A percentile compares a stretch with the other conserved stretches of the same genome.
phyloP scores from a whole-genome alignment of 2,113 vertebrate species.

The Vombatus ursinus region DNA sequence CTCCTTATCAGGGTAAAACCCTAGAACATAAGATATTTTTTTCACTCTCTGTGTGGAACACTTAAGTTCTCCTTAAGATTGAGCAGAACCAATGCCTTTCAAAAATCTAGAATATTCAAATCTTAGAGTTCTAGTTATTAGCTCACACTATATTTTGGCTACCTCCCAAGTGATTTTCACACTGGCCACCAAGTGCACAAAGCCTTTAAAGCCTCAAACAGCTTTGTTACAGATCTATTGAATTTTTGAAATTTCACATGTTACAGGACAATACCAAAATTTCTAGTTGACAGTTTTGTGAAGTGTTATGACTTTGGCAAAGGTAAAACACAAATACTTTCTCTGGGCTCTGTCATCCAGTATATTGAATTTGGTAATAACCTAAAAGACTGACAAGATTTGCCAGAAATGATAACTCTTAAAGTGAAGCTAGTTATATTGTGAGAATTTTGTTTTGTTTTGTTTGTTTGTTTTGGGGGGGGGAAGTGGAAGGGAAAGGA shows the following conservation, averaged over 20 bases:
- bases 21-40: no score
- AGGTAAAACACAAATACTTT: background rate
- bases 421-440: background rate
- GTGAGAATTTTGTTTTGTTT: background rate
- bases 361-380: background rate
- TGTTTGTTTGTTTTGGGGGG: background rate
- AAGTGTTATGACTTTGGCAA: background rate
- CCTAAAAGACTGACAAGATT: background rate
- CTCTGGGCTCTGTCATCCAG: background rate
- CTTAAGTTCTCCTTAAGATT: background rate
- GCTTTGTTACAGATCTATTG: background rate
- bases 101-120: background rate
- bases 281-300: background rate
- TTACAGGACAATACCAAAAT: background rate
- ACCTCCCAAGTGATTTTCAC: background rate
- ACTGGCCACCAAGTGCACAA: background rate
- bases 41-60: background rate
- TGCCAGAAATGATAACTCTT: background rate
- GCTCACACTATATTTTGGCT: background rate
- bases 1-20: background rate
- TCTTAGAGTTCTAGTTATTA: background rate
- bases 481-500: background rate
- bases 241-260: background rate
- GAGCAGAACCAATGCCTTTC: background rate
- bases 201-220: background rate